Evolutionary conservation across 2,797 vertebrate genomes (phyloP).

Genomic region (Silurus aristotelis): DNA sequence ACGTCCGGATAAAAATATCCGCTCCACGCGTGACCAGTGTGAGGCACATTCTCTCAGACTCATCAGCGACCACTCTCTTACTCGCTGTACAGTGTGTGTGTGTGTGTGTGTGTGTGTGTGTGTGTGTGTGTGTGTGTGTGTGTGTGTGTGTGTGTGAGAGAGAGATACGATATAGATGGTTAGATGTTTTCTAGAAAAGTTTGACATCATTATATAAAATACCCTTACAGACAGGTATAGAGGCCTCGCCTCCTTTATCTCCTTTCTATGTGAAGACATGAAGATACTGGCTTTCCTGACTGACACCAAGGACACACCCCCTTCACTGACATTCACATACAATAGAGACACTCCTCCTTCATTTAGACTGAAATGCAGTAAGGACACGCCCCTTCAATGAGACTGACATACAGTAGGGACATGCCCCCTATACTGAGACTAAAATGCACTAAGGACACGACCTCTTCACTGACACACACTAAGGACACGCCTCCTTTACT

Average conservation of each 20-base stretch:
- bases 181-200: not conserved
- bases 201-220: not conserved
- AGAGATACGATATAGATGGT: too few relatives aligned
- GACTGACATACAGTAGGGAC: too few relatives aligned
- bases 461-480: too few relatives aligned
- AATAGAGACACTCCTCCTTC: not conserved
- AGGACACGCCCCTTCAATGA: not conserved
- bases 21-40: slow-evolving; percentile 45
- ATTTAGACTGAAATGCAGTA: not conserved
- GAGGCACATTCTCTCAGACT: slow-evolving; percentile 47
- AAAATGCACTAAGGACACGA: too few relatives aligned
- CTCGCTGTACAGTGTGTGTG: not conserved
- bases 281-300: not conserved
- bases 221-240: too few relatives aligned
- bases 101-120: too few relatives aligned
- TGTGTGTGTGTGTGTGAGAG: too few relatives aligned
- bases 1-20: slow-evolving; percentile 54
- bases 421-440: too few relatives aligned
- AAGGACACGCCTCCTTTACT: too few relatives aligned
- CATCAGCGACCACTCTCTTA: slow-evolving; percentile 25
- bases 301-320: not conserved
- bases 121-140: too few relatives aligned
- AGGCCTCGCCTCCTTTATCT: not conserved
- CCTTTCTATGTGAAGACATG: not conserved
- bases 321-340: not conserved